Conservation (phyloP, 2,888 invertebrate genomes). For the Xiphydria camelus region DNA sequence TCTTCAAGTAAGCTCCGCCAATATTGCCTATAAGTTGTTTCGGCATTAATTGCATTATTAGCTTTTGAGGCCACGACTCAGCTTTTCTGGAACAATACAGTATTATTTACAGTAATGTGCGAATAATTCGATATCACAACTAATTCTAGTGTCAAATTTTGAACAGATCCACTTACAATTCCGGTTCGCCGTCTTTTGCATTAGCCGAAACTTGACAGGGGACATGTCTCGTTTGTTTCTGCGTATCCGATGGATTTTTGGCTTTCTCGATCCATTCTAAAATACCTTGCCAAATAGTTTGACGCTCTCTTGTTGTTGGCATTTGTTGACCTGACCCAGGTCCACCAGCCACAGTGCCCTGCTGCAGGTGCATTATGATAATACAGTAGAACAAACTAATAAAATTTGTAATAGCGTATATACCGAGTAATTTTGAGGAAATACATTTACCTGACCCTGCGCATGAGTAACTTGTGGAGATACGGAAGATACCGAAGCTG, state of each 20-base stretch:
- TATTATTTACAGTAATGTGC: conserved; percentile 8
- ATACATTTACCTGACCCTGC: conserved; percentile 43
- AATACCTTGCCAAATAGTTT: conserved; percentile 77
- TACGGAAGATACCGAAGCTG: conserved; percentile 40
- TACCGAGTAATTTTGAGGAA: too few species aligned
- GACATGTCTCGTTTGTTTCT: conserved; percentile 74
- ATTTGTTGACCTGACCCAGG: conserved; percentile 51
- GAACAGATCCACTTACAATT: conserved; percentile 65
- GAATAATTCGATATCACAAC: conserved; percentile 4
- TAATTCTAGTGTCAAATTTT: neutral
- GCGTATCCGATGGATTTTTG: conserved; percentile 75
- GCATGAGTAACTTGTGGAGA: conserved; percentile 43
- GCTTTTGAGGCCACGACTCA: conserved; percentile 89
- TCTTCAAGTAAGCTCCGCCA: conserved; percentile 84
- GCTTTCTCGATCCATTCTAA: conserved; percentile 94
- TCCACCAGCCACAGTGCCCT: conserved; percentile 42
- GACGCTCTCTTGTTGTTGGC: conserved; percentile 60
- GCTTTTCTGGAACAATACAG: conserved; percentile 68
- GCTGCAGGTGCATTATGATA: neutral
- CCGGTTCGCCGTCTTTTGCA: conserved; percentile 84
- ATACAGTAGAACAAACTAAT: neutral
- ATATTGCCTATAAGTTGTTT: conserved; percentile 89
- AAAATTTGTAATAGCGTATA: neutral
- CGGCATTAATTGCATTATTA: conserved; percentile 94
- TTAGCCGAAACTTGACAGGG: conserved; percentile 76